Percentiles rank a stretch among this genome's conserved stretches.
Evolutionary conservation across 1,140 invertebrate species (phyloP).

Genomic region (Campoletis sonorensis): DNA sequence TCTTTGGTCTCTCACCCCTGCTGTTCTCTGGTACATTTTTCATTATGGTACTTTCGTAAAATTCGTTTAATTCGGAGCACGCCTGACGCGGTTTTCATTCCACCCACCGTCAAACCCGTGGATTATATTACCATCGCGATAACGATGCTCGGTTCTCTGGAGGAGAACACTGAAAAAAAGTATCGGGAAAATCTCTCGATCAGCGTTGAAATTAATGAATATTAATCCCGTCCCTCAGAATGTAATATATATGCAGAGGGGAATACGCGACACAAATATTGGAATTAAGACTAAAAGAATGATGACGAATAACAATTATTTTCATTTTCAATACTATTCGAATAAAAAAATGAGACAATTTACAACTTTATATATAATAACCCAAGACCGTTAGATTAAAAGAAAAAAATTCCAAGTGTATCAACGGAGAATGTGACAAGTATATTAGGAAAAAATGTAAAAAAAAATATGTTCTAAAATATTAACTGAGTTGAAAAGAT

Average conservation of each 20-base stretch:
- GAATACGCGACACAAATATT: neutral
- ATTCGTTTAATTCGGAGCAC: constrained; percentile 25
- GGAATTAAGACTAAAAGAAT: neutral
- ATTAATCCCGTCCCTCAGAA: neutral
- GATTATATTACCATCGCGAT: constrained; percentile 29
- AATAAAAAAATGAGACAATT: no score
- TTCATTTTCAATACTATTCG: neutral
- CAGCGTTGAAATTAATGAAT: constrained; percentile 19
- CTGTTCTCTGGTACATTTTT: constrained; percentile 6
- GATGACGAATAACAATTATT: neutral
- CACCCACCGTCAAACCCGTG: neutral
- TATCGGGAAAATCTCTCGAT: neutral
- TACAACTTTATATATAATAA: no score
- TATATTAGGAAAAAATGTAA: no score
- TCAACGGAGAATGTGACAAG: no score
- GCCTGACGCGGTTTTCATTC: constrained; percentile 19
- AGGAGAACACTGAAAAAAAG: neutral
- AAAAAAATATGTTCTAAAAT: no score
- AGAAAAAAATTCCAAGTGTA: no score
- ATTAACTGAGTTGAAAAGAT: no score
- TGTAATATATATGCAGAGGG: neutral
- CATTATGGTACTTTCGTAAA: constrained; percentile 26
- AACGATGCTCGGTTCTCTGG: constrained; percentile 20
- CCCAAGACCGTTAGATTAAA: no score
- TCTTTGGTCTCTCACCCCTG: constrained; percentile 42